phyloP scores from a whole-genome alignment of 2,888 invertebrate species.

The Lasioglossum morio region DNA sequence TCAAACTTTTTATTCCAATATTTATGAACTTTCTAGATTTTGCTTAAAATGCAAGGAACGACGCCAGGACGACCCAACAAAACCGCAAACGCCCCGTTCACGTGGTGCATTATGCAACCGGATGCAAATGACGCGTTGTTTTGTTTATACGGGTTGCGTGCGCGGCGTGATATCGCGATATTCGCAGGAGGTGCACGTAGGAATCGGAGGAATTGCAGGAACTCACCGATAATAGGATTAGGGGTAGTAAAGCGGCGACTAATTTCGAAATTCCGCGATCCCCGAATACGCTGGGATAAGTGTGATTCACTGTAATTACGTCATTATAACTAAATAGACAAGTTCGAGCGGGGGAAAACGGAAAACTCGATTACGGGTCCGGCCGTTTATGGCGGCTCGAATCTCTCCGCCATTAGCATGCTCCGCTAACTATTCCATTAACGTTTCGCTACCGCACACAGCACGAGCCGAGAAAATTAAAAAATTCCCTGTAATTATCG shows the following conservation, averaged over 20 bases:
- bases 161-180: constrained; percentile 21
- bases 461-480: constrained; percentile 5
- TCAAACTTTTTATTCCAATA: not conserved
- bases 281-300: constrained; percentile 14
- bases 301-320: constrained; percentile 46
- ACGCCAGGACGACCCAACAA: not conserved
- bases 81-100: not conserved
- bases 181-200: constrained; percentile 18
- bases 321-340: constrained; percentile 45
- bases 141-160: not conserved
- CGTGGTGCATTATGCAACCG: not conserved
- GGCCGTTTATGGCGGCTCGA: constrained; percentile 22
- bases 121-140: not conserved
- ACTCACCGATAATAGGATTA: constrained; percentile 49
- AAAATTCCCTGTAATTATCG: constrained; percentile 13
- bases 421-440: constrained; percentile 30
- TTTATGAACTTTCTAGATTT: not conserved
- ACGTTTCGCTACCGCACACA: not conserved
- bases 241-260: constrained; percentile 43
- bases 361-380: constrained; percentile 31
- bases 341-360: constrained; percentile 33
- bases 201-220: constrained; percentile 16
- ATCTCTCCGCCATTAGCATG: constrained; percentile 4
- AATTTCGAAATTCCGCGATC: constrained; percentile 53
- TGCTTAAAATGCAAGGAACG: not conserved